Evolutionary conservation across 2,888 invertebrate genomes (phyloP), one percentile per base, ranked within the genome.

Genomic region (Lepeophtheirus nordmannii): DNA sequence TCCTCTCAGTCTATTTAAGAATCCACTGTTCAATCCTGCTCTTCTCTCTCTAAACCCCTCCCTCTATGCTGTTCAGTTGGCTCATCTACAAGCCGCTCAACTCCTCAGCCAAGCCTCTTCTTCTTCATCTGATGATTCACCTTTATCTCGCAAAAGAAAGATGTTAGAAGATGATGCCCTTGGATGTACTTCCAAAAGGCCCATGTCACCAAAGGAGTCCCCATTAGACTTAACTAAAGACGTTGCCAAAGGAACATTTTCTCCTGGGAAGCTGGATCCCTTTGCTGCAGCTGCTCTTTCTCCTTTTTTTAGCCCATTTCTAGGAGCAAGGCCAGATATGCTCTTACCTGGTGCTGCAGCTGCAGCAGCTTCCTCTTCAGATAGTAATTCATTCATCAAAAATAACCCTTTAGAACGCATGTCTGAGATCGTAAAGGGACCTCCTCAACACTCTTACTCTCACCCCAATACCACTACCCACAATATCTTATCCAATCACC

Each of bases 341-440:
- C 58, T 20, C 41, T 40, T 8, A 41, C 65, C 8, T 17, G 22
- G 9, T 7, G 70, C 74, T 81, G 86, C 70, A 81, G 83, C 58
- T 84, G 83, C 46, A 79, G 86, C 68, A 79, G 82, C 56, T 74
- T 81, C 69, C 37, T 81, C 83, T 11, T 80, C 80, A 82, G 23
- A 17, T 23, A 57, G 57, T 12, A 58, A 20, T 20, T 14, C 59
- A 58, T 20, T 22, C 22, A 3, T 58, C 8, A 22, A 30, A 17
- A 37, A 40, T 14, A 62, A 62, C 17, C 62, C 62, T 17, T 20
- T 62, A 20, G 62, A 62, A 41, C 39, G 62, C 20, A 62, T 62
- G 62, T 39, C 39, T 20, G 64, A 58, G 64, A 58, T 56, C 17
- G 58, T 40, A 11, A 58, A 58, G 39, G 64, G 56, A 1, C 37